Evolutionary conservation across 2,797 vertebrate genomes (phyloP).

Genomic region (Florisuga fusca): DNA sequence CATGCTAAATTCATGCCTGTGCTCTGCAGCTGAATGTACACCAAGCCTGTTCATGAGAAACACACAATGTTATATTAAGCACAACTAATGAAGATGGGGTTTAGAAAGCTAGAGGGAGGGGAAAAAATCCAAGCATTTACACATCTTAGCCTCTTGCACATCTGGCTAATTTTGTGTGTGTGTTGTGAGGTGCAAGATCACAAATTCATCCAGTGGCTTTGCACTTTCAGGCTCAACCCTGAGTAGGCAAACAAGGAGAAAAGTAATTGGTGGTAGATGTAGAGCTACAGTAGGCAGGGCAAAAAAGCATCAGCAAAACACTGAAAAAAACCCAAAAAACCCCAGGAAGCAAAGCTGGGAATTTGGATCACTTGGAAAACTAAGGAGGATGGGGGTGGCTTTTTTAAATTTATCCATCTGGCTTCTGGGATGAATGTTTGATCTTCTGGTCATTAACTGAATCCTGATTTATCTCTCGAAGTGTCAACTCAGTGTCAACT

Average conservation of each 20-base stretch:
- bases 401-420: not conserved
- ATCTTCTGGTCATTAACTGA: not conserved
- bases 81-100: not conserved
- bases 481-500: not conserved
- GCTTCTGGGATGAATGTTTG: not conserved
- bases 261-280: not conserved
- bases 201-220: not conserved
- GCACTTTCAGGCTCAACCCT: rapidly evolving
- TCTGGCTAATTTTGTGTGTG: not conserved
- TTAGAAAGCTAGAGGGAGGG: not conserved
- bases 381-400: not conserved
- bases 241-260: not conserved
- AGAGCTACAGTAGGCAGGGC: not conserved
- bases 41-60: not conserved
- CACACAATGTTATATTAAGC: not conserved
- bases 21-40: no score
- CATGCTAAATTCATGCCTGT: not conserved
- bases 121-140: not conserved
- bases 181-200: not conserved
- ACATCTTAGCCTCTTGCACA: not conserved
- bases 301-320: not conserved
- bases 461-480: not conserved
- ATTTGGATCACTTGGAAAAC: not conserved
- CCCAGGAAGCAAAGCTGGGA: not conserved
- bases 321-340: not conserved